Conservation (phyloP, 2,888 invertebrate species). For the Bruchidius siliquastri region DNA sequence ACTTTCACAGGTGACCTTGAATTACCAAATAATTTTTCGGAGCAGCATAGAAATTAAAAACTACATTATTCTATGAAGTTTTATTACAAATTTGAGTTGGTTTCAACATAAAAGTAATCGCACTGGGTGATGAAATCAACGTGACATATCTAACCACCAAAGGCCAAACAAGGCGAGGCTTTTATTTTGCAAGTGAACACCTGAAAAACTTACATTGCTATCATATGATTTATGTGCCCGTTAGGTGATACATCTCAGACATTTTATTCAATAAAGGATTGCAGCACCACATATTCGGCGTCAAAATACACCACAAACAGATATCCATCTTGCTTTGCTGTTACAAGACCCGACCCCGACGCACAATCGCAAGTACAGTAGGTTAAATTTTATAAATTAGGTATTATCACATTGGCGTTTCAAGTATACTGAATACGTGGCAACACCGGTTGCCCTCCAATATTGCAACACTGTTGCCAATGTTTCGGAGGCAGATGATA, state of each 20-base stretch:
- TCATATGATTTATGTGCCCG: slow-evolving; percentile 27
- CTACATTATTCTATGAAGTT: slow-evolving; percentile 1
- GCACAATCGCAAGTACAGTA: slow-evolving; percentile 17
- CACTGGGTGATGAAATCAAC: not conserved
- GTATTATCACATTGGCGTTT: slow-evolving; percentile 9
- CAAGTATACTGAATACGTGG: slow-evolving; percentile 19
- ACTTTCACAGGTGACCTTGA: slow-evolving; percentile 40
- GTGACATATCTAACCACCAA: slow-evolving; percentile 10
- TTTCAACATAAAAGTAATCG: not conserved
- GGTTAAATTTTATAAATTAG: slow-evolving; percentile 15
- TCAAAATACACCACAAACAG: slow-evolving; percentile 26
- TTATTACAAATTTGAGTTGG: slow-evolving; percentile 7
- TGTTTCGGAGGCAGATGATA: slow-evolving; percentile 17
- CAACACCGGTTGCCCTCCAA: slow-evolving; percentile 39
- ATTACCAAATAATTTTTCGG: slow-evolving; percentile 9
- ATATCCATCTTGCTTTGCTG: slow-evolving; percentile 28
- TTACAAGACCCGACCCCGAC: slow-evolving; percentile 13
- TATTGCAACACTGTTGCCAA: slow-evolving; percentile 26
- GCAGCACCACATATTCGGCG: slow-evolving; percentile 11
- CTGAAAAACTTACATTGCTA: slow-evolving; percentile 22
- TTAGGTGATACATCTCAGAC: slow-evolving; percentile 26
- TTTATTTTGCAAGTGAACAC: slow-evolving; percentile 5
- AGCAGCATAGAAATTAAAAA: not conserved
- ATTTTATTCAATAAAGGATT: slow-evolving; percentile 10
- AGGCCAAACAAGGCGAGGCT: slow-evolving; percentile 4